These are phyloP conservation scores for Oppia nitens DNA, from an alignment of 1,140 invertebrate species.

Conservation along the genomic window DNA sequence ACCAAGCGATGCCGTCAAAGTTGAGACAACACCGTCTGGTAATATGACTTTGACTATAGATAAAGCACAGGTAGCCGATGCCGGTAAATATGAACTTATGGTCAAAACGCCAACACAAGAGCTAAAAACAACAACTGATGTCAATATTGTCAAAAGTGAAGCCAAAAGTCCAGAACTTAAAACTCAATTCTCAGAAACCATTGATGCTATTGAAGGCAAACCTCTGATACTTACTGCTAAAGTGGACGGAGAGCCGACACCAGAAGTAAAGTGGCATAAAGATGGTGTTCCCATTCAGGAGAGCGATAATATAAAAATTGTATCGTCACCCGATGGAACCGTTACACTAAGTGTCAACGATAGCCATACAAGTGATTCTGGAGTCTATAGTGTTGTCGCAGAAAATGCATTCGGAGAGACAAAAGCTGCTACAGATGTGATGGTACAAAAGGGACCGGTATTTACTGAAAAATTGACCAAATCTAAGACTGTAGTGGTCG, in stretches of 20 bases:
- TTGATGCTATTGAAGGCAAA: not conserved
- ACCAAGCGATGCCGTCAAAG: constrained; percentile 37
- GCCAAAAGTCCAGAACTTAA: not conserved
- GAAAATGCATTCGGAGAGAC: not conserved
- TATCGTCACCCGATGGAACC: not conserved
- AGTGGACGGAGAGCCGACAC: not conserved
- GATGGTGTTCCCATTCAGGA: not conserved
- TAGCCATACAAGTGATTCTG: not conserved
- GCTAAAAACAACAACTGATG: constrained; percentile 26
- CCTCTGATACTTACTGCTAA: constrained; percentile 1
- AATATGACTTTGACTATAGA: constrained; percentile 60
- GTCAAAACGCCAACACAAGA: constrained; percentile 50
- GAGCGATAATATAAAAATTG: not conserved
- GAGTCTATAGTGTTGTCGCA: not conserved
- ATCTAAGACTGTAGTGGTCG: constrained; percentile 42
- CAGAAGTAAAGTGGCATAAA: constrained; percentile 12
- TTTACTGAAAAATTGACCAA: not conserved
- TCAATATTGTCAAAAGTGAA: constrained; percentile 15
- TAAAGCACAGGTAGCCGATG: constrained; percentile 59
- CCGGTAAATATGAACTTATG: constrained; percentile 80
- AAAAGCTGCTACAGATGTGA: not conserved
- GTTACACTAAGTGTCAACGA: not conserved
- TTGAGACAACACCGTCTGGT: constrained; percentile 42
- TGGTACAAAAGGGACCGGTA: not conserved
- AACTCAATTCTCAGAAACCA: not conserved